Evolutionary conservation across 2,113 vertebrate species (phyloP), one percentile per base, ranked within the genome.

Genomic region (Platycercus adscitus): DNA sequence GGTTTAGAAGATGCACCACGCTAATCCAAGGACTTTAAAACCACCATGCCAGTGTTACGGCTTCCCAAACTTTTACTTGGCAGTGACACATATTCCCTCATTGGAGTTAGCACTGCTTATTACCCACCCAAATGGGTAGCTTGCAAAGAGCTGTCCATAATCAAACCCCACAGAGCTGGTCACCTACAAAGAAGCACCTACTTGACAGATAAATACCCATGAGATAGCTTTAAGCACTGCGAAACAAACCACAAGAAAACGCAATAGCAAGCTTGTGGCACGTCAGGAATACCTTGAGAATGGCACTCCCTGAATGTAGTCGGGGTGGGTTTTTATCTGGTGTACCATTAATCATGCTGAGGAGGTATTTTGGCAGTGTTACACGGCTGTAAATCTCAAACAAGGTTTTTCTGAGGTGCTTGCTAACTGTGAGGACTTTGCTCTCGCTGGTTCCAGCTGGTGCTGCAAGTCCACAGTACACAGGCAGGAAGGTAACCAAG

Each of bases 41-140:
- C 23, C 61, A 56, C 33, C 47, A 53, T 2, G 1, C 8, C 3
- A 3, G 58, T 0, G 0, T 68, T 31, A 69, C 17, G 66, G 29
- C 43, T 90, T 68, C 50, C 29, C 80, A 65, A 2, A 4, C 25
- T 85, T 70, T 72, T 16, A 58, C 68, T 72, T 68, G 50, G 25
- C 82, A 87, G 53, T 5, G 8, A 79, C 5, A 21, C 11, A 0
- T 2, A 15, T 61, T 88, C 89, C 64, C 44, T 63, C 68, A 13
- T 25, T 33, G 58, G 17, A 76, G 3, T 31, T 80, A 86, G 11
- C 28, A 13, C 25, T 80, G 56, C 70, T 50, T 58, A 10, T 58
- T n/a, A 58, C 20, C 68, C 82, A 93, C 50, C 18, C 55, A 50
- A 76, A 63, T 16, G 35, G 18, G 28, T 50, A 21, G 66, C 23